These are phyloP conservation scores for Eidolon helvum DNA, from an alignment of 2,113 vertebrate genomes.

Conservation along the genomic window DNA sequence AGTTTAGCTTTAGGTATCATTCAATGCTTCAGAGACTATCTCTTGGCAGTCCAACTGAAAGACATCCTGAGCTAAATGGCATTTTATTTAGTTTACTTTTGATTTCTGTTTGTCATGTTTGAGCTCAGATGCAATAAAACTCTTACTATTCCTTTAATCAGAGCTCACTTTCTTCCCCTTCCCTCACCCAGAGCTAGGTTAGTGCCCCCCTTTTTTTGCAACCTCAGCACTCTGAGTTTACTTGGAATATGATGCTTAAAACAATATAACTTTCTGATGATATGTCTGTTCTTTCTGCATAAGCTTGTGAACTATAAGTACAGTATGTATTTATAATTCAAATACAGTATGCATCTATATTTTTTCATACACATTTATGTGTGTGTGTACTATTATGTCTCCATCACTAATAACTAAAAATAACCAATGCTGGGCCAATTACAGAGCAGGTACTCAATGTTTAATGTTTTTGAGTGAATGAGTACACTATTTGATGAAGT, in stretches of 20 bases:
- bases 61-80: not conserved
- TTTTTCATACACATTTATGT: not conserved
- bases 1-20: not conserved
- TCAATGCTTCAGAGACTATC: not conserved
- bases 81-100: not conserved
- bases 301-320: not conserved
- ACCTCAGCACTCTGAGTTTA: not conserved
- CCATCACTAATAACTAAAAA: not conserved
- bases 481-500: not conserved
- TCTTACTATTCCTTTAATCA: not conserved
- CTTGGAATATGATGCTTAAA: not conserved
- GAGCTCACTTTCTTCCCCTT: not conserved
- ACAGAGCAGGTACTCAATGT: not conserved
- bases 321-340: no score
- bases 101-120: not conserved
- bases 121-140: not conserved
- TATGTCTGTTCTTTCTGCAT: not conserved
- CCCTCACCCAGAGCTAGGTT: not conserved
- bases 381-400: not conserved
- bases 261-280: not conserved
- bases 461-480: not conserved
- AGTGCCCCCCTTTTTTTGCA: not conserved
- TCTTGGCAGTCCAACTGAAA: not conserved
- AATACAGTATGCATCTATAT: not conserved
- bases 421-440: not conserved